Conservation (phyloP, 2,113 vertebrate species). For the Phylloscopus whistleri region DNA sequence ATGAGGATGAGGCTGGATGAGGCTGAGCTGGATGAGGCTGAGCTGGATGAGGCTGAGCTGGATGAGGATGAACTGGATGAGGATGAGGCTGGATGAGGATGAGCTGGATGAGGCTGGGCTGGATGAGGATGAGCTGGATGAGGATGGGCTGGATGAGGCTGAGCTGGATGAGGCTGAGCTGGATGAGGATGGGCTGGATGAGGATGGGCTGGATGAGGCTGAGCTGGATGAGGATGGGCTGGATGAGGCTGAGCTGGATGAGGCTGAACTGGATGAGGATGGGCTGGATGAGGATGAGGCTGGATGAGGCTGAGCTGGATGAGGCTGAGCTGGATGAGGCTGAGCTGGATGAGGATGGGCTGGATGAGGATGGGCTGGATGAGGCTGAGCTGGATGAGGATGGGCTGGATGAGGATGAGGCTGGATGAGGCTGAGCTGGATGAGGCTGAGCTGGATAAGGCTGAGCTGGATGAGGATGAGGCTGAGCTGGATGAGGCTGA, state of each 20-base stretch:
- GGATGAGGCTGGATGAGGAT: background rate
- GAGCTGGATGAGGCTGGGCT: fast-evolving
- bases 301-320: background rate
- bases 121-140: background rate
- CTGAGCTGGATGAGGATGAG: background rate
- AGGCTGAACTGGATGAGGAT: fast-evolving
- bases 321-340: background rate
- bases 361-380: background rate
- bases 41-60: too few relatives aligned
- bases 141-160: background rate
- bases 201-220: background rate
- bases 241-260: fast-evolving
- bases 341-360: background rate
- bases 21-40: background rate
- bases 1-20: background rate
- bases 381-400: background rate
- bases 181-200: background rate
- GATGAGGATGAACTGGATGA: too few relatives aligned
- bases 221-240: background rate
- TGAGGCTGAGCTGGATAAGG: too few relatives aligned
- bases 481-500: background rate
- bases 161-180: too few relatives aligned
- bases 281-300: fast-evolving
- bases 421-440: background rate
- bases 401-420: background rate